These are phyloP conservation scores for Gobiocypris rarus DNA, from an alignment of 2,113 vertebrate species.

Conservation along the genomic window DNA sequence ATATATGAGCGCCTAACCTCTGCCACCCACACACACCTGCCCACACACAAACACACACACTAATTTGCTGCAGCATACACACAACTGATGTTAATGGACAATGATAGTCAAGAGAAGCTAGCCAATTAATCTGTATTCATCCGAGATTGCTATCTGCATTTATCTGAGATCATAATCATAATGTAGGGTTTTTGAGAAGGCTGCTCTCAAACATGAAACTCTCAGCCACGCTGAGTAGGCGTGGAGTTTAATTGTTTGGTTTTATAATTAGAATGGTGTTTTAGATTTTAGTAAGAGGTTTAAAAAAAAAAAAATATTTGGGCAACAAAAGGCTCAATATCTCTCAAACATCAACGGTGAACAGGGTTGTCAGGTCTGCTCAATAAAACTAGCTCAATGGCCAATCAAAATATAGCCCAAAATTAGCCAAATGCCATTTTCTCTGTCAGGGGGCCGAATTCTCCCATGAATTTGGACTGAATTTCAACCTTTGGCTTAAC, in stretches of 20 bases:
- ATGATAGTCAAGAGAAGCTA: background rate
- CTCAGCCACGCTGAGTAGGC: background rate
- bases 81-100: constrained; percentile 1
- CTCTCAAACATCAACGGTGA: background rate
- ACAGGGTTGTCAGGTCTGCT: too few species aligned
- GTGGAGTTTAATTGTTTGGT: constrained; percentile 35
- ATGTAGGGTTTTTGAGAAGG: constrained; percentile 27
- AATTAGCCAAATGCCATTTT: too few species aligned
- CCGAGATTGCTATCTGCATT: constrained; percentile 28
- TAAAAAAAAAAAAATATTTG: background rate
- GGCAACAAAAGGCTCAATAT: background rate
- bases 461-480: too few species aligned
- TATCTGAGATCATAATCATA: constrained; percentile 37
- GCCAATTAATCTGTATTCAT: constrained; percentile 39
- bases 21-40: constrained; percentile 9
- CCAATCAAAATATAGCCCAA: too few species aligned
- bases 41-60: constrained; percentile 4
- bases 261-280: background rate
- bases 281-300: constrained; percentile 6
- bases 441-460: too few species aligned
- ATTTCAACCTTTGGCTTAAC: too few species aligned
- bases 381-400: too few species aligned
- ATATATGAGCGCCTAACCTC: background rate
- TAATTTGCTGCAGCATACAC: background rate
- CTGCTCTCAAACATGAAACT: constrained; percentile 27